Evolutionary conservation across 2,888 invertebrate genomes (phyloP).

Genomic region (Tetramorium bicarinatum): DNA sequence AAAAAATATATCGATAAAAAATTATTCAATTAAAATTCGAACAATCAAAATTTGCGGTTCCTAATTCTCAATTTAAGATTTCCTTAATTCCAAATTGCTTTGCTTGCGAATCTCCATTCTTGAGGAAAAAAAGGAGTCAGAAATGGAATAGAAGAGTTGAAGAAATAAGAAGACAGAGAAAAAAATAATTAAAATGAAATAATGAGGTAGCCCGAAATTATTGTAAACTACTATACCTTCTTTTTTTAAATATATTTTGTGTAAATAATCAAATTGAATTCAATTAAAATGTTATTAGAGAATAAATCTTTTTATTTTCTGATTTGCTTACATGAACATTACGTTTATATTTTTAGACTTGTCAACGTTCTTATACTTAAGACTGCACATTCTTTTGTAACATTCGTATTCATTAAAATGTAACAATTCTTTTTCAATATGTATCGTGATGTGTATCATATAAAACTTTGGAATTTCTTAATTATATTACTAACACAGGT

Average conservation of each 20-base stretch:
- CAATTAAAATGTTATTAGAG: neutral
- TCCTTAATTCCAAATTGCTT: no score
- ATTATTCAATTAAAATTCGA: no score
- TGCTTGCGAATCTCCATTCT: no score
- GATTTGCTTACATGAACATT: neutral
- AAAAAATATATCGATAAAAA: no score
- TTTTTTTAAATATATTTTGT: neutral
- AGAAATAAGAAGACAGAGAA: no score
- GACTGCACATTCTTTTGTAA: neutral
- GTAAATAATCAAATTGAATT: neutral
- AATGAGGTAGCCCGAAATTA: no score
- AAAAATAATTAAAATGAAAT: no score
- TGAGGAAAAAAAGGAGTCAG: no score
- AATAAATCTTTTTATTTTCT: slow-evolving; percentile 32
- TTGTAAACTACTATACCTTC: no score
- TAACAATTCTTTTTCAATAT: neutral
- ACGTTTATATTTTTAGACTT: neutral
- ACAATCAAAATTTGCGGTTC: no score
- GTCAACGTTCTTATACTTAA: neutral
- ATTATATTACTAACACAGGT: neutral
- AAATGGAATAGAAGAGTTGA: no score
- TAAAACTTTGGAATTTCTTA: neutral
- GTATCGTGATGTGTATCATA: neutral
- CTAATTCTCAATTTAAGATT: no score
- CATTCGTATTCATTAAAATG: slow-evolving; percentile 14